A percentile compares a stretch with the other conserved stretches of the same genome.
phyloP scores from a whole-genome alignment of 2,888 invertebrate genomes.

The Schrankia costaestrigalis region DNA sequence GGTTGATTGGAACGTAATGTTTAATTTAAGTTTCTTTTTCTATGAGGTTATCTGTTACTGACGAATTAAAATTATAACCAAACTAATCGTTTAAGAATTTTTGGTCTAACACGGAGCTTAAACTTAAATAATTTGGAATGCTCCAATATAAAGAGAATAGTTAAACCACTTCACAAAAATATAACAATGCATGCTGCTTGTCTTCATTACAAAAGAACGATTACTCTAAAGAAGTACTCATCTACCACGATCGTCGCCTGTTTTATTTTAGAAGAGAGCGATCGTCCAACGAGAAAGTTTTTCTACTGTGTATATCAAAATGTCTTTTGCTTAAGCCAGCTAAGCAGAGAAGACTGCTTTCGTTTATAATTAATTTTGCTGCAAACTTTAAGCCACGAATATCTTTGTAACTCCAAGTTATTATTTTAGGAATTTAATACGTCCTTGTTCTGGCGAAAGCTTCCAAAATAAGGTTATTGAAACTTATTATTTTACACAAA shows the following conservation, averaged over 20 bases:
- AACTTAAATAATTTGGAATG: too few relatives aligned
- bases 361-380: constrained; percentile 45
- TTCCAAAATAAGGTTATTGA: constrained; percentile 18
- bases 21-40: too few relatives aligned
- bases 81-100: too few relatives aligned
- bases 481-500: constrained; percentile 15
- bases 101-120: too few relatives aligned
- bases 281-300: constrained; percentile 33
- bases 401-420: constrained; percentile 35
- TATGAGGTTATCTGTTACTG: too few relatives aligned
- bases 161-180: too few relatives aligned
- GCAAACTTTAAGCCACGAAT: constrained; percentile 38
- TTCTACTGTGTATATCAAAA: constrained; percentile 44
- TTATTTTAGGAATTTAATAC: constrained; percentile 39
- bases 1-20: too few relatives aligned
- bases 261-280: constrained; percentile 34
- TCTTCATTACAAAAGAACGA: too few relatives aligned
- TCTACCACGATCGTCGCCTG: constrained; percentile 20
- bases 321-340: constrained; percentile 43
- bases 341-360: constrained; percentile 35
- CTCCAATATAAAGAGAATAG: too few relatives aligned
- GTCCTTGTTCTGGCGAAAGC: constrained; percentile 28
- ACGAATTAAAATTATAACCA: too few relatives aligned
- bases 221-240: constrained; percentile 16
- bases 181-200: too few relatives aligned